Base-by-base conservation (phyloP, 2,797 vertebrate genomes). In the Onychomys leucogaster region DNA sequence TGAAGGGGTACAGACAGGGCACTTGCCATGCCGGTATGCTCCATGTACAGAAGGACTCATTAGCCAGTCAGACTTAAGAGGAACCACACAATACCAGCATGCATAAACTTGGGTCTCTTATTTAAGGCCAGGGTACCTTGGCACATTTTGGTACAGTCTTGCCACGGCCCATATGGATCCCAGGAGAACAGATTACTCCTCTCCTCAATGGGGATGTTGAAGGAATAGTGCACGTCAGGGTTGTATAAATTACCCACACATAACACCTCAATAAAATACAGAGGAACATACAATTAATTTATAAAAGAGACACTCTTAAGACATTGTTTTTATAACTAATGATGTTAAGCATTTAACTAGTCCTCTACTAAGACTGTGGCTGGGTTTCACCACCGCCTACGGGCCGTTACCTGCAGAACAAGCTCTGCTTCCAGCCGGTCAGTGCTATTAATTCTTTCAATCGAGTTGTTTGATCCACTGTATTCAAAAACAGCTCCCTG, bases 241-340 rank as follows among this genome's bases (percentile, higher is more conserved):
- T 99, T 99, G 98, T 99, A 99, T 80, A 99, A 99, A 98, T 99
- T 99, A 96, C 99, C 99, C 98, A 99, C 99, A 98, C 99, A 99
- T 93, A 99, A 98, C 96, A 99, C 99, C 99, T 99, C 98, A 96
- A 98, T 96, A 98, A 97, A 96, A 98, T 91, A 98, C 95, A 98
- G 97, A 98, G 17, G 11, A 93, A 67, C 69, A 65, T 0, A 81
- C 14, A 98, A 94, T 98, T 93, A 97, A 96, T 93, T 96, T 97
- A 93, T 87, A 65, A 89, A 94, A 83, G 21, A 71, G 8, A 94
- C 27, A 81, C 75, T 89, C 52, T 49, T 59, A 23, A 93, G 13
- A 43, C 5, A 84, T 49, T 43, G 59, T 27, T 89, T 81, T 80
- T 55, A 59, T 21, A 27, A 32, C 91, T 71, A 63, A 91, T 73